Percentiles rank a stretch among this genome's conserved stretches.
Evolutionary conservation across 1,140 invertebrate species (phyloP).

Genomic region (Semibalanus balanoides): DNA sequence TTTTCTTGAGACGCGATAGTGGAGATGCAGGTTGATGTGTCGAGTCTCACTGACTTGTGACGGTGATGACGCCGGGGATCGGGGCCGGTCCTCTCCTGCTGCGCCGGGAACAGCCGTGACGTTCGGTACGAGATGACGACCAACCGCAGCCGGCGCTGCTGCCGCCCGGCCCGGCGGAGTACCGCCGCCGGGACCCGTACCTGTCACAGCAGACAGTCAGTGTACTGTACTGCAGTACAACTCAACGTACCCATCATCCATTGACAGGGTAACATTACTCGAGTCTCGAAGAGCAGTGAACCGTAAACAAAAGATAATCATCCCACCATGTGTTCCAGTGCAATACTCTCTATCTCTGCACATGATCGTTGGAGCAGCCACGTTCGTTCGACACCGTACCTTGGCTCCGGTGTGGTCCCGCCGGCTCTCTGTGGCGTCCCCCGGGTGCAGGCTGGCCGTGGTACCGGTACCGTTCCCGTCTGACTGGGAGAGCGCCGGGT

Average conservation of each 20-base stretch:
- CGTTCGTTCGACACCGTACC: too few species aligned
- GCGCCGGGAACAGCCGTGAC: not conserved
- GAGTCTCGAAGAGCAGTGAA: too few species aligned
- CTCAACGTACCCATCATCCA: too few species aligned
- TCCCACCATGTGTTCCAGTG: too few species aligned
- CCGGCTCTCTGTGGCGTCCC: not conserved
- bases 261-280: too few species aligned
- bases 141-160: not conserved
- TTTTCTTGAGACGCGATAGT: too few species aligned
- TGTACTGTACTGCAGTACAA: too few species aligned
- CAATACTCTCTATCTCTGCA: too few species aligned
- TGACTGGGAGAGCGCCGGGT: not conserved
- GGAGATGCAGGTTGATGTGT: too few species aligned
- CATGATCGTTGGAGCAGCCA: too few species aligned
- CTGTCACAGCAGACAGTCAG: not conserved
- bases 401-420: too few species aligned
- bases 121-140: not conserved
- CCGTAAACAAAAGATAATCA: too few species aligned
- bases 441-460: not conserved
- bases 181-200: not conserved
- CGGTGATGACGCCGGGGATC: not conserved
- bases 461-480: not conserved
- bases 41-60: not conserved
- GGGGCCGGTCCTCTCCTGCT: not conserved
- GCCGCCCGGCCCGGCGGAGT: not conserved